These are phyloP conservation scores for Hypomecis punctinalis DNA, from an alignment of 2,888 invertebrate genomes.

Conservation along the genomic window DNA sequence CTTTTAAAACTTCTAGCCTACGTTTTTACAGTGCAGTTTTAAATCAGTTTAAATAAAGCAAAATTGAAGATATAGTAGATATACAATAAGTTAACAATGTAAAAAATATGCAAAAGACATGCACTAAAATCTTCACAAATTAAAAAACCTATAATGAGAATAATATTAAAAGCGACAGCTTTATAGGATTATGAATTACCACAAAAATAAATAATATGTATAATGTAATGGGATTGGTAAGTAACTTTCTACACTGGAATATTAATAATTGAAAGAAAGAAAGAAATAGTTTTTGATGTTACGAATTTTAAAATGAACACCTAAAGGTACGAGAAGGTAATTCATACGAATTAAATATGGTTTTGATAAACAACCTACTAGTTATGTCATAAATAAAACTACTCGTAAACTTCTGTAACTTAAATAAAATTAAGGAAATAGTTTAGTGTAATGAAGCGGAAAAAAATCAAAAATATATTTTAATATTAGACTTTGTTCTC, in stretches of 20 bases:
- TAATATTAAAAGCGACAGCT: slow-evolving; percentile 10
- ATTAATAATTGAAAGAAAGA: background rate
- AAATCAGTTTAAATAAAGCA: slow-evolving; percentile 4
- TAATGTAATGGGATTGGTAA: slow-evolving; percentile 4
- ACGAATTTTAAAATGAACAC: background rate
- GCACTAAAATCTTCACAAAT: slow-evolving; percentile 16
- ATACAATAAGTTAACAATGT: slow-evolving; percentile 6
- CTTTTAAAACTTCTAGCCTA: slow-evolving; percentile 1
- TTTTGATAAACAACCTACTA: background rate
- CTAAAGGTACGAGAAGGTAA: background rate
- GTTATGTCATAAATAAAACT: background rate
- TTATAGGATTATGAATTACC: background rate
- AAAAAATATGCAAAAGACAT: slow-evolving; percentile 12
- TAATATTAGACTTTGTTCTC: background rate
- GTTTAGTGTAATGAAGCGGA: slow-evolving; percentile 1
- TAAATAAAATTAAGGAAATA: background rate
- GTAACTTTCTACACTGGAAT: background rate
- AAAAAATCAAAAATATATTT: background rate
- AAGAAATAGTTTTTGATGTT: background rate
- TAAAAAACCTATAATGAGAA: slow-evolving; percentile 9
- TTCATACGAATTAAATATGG: background rate
- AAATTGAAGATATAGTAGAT: background rate
- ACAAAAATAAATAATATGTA: slow-evolving; percentile 5
- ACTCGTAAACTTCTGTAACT: background rate
- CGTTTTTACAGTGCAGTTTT: slow-evolving; percentile 15